phyloP scores from a whole-genome alignment of 2,113 vertebrate genomes.

The Ochotona curzoniae region DNA sequence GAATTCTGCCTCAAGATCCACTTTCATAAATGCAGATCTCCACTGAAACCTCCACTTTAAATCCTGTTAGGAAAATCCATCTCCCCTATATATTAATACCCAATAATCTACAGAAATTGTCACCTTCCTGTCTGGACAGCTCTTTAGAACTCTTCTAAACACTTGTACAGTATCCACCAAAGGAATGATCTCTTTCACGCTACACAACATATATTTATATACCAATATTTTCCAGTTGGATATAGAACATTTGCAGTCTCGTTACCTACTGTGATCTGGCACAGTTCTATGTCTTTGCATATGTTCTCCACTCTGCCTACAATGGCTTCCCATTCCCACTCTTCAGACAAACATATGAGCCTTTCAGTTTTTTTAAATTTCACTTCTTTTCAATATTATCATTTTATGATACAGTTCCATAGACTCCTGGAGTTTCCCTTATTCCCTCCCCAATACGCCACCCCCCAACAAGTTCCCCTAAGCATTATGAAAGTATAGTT shows the following conservation, averaged over 20 bases:
- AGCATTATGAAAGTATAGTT: no score
- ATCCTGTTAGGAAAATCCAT: constrained; percentile 3
- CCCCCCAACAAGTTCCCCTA: no score
- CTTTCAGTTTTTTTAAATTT: background rate
- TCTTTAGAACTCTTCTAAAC: constrained; percentile 3
- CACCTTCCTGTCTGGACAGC: background rate
- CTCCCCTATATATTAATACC: background rate
- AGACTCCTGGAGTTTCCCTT: no score
- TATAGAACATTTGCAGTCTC: background rate
- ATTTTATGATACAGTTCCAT: no score
- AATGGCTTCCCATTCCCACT: background rate
- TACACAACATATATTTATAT: no score
- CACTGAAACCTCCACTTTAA: background rate
- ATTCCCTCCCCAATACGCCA: no score
- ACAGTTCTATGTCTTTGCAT: background rate
- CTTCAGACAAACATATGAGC: background rate
- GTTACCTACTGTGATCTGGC: background rate
- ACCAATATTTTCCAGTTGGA: background rate
- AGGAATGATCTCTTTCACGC: background rate
- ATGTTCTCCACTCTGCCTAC: background rate
- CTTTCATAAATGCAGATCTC: background rate
- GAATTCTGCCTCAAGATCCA: background rate
- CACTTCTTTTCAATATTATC: no score
- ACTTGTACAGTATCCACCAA: background rate
- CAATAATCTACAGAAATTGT: background rate